Percentiles rank a stretch among this genome's conserved stretches.
These are phyloP conservation scores for Aphaenogaster ashmeadi DNA, from an alignment of 1,140 invertebrate species.

Conservation along the genomic window DNA sequence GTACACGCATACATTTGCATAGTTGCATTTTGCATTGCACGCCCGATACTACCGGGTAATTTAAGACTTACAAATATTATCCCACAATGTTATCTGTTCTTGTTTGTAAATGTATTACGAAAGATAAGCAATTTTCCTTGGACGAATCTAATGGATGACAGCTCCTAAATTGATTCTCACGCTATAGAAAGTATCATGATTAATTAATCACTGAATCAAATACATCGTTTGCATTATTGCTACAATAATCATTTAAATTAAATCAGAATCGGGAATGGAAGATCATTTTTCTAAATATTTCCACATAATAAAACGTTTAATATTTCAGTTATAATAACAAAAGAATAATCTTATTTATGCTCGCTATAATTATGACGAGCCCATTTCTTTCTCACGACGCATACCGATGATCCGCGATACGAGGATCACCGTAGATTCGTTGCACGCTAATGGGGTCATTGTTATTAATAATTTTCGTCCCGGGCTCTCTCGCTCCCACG, in stretches of 20 bases:
- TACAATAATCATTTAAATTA: neutral
- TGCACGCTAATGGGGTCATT: constrained; percentile 38
- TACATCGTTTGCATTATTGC: neutral
- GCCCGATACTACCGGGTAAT: neutral
- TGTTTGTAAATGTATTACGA: neutral
- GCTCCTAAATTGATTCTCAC: constrained; percentile 45
- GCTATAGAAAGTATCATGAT: constrained; percentile 11
- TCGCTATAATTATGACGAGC: constrained; percentile 10
- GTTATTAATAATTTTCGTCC: constrained; percentile 57
- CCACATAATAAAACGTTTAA: constrained; percentile 12
- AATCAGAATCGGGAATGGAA: neutral
- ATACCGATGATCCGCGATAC: neutral
- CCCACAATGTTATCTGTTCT: neutral
- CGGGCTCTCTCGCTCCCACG: constrained; percentile 41
- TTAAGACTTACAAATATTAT: constrained; percentile 30
- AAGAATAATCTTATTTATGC: neutral
- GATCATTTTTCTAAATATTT: constrained; percentile 11
- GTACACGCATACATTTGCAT: constrained; percentile 14
- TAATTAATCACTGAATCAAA: constrained; percentile 41
- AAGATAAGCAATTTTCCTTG: neutral
- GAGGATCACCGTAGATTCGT: neutral
- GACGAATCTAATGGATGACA: neutral
- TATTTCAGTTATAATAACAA: neutral
- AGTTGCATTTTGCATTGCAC: neutral
- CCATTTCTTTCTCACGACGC: constrained; percentile 17